Evolutionary conservation across 1,140 invertebrate species (phyloP).

Genomic region (Geopemphigus sp.): DNA sequence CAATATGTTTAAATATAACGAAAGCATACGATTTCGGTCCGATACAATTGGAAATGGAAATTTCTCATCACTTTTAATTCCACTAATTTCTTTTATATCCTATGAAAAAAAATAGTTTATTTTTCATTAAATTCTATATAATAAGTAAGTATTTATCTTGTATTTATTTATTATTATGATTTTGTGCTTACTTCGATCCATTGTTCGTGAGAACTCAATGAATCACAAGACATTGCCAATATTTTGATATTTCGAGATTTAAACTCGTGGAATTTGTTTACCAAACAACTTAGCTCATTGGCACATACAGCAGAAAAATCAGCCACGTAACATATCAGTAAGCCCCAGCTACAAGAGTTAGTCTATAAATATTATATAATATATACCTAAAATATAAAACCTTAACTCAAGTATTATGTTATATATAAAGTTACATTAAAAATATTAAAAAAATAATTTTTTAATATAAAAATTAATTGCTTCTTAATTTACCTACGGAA

Average conservation of each 20-base stretch:
- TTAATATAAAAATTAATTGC: too few relatives aligned
- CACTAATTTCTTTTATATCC: slow-evolving; percentile 31
- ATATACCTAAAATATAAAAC: background rate
- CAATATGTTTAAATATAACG: slow-evolving; percentile 21
- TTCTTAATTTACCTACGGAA: too few relatives aligned
- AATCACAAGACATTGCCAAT: slow-evolving; percentile 38
- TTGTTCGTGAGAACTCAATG: slow-evolving; percentile 1
- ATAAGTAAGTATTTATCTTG: too few relatives aligned
- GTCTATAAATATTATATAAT: background rate
- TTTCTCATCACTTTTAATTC: slow-evolving; percentile 5
- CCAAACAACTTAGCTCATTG: background rate
- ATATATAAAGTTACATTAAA: too few relatives aligned
- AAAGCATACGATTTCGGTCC: slow-evolving; percentile 34
- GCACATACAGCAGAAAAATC: slow-evolving; percentile 44
- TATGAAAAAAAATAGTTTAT: background rate
- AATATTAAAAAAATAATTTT: too few relatives aligned
- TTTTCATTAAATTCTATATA: too few relatives aligned
- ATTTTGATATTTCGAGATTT: slow-evolving; percentile 28
- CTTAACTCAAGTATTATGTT: too few relatives aligned
- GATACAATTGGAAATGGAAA: slow-evolving; percentile 43
- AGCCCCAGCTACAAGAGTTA: slow-evolving; percentile 23
- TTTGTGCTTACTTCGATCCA: slow-evolving; percentile 15
- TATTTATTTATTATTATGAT: too few relatives aligned
- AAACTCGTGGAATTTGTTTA: background rate
- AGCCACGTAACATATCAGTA: slow-evolving; percentile 28